A percentile compares a stretch with the other conserved stretches of the same genome.
Conservation (phyloP, 2,888 invertebrate species). For the Ophonus ardosiacus region DNA sequence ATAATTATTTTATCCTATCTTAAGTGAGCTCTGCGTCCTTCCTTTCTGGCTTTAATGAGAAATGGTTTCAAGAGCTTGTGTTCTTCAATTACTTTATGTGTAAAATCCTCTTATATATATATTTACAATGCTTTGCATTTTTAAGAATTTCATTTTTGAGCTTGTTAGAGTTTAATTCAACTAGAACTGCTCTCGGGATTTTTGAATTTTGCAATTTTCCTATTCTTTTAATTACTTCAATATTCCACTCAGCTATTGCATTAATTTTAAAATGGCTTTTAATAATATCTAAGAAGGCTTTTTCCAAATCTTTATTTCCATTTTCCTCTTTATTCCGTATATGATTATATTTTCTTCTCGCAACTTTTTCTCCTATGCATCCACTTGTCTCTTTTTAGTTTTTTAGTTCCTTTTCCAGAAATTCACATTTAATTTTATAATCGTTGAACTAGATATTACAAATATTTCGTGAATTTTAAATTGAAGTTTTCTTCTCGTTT, state of each 20-base stretch:
- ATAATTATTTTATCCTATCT: conserved; percentile 20
- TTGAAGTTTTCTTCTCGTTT: not conserved
- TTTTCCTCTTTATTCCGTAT: not conserved
- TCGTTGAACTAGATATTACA: not conserved
- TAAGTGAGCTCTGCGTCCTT: conserved; percentile 11
- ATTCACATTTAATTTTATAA: not conserved
- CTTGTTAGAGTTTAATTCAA: not conserved
- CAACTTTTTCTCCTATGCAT: not conserved
- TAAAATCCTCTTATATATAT: not conserved
- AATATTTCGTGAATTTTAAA: not conserved
- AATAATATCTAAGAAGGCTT: not conserved
- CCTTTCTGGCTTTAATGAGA: conserved; percentile 6
- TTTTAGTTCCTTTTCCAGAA: not conserved
- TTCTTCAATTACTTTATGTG: conserved; percentile 1
- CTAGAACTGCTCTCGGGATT: not conserved
- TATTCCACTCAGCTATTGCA: not conserved
- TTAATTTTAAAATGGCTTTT: not conserved
- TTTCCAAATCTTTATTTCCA: not conserved
- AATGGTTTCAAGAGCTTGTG: not conserved
- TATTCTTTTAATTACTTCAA: not conserved
- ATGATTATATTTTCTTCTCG: not conserved
- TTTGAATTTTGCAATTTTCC: not conserved
- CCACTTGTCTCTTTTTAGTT: not conserved
- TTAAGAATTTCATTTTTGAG: not conserved
- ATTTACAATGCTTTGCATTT: not conserved